Evolutionary conservation across 2,797 vertebrate species (phyloP), one percentile per base, ranked within the genome.

Genomic region (Sarcoramphus papa): DNA sequence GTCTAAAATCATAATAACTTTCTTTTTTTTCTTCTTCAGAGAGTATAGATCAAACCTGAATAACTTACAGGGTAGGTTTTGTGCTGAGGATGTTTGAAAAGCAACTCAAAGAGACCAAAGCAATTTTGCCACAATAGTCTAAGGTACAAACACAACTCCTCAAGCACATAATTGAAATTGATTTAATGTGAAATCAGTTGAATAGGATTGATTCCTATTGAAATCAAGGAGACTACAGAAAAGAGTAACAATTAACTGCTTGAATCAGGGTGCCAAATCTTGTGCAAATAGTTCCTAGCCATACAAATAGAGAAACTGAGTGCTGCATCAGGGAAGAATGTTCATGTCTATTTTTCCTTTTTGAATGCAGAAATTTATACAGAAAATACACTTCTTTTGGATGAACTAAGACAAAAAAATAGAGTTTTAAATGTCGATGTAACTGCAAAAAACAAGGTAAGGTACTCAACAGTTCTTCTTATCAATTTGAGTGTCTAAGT

Each of bases 141-240:
- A 47, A 88, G 33, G 45, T 60, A 62, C 35, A 95, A 92, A 51
- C 51, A 45, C 67, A 92, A 60, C 37, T 93, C 57, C 45, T 80
- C 45, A 85, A 88, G 69, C 35, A 85, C 14, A 27, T 75, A 95
- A 91, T 23, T 93, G 78, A 96, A 94, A 94, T 85, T 62, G 78
- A 94, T 93, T 88, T 70, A 65, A 78, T 88, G 43, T 75, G 78
- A 88, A 95, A 95, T 90, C 51, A 56, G 23, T 80, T 79, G 50
- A 88, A 91, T 33, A 77, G 15, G n/a, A 75, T 54, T 83, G 65
- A 91, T 92, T 92, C 59, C 40, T 69, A 35, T 12, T 50, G 62
- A 92, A 92, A 92, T 76, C 33, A 88, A 78, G 20, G 62, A 64
- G 41, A 47, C 60, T 51, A 65, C 21, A 67, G 50, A 65, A 77